Evolutionary conservation across 2,797 vertebrate species (phyloP).

Genomic region (Syngnathus acus): DNA sequence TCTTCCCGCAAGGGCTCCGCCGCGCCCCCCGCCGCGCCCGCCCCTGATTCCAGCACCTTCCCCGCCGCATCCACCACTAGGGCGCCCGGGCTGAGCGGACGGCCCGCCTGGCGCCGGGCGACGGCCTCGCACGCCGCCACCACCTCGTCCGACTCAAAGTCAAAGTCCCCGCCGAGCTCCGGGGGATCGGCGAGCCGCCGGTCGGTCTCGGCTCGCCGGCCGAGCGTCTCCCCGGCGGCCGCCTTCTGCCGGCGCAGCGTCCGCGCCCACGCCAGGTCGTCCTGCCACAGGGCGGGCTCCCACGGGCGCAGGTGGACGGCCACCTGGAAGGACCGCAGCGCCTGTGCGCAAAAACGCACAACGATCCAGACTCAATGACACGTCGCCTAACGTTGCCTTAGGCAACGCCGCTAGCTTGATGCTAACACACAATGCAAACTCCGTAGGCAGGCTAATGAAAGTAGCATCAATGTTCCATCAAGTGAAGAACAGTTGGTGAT

Average conservation of each 20-base stretch:
- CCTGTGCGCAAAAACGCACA: slow-evolving; percentile 41
- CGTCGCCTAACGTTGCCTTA: too few relatives aligned
- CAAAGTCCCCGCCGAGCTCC: slow-evolving; percentile 84
- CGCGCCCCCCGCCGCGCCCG: slow-evolving; percentile 26
- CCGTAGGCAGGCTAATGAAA: background rate
- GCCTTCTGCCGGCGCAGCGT: slow-evolving; percentile 72
- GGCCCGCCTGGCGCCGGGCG: slow-evolving; percentile 79
- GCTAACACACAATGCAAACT: background rate
- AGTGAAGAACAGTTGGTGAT: too few relatives aligned
- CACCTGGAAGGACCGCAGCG: slow-evolving; percentile 75
- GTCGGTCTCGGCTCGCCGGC: slow-evolving; percentile 53
- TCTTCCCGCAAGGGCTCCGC: slow-evolving; percentile 57
- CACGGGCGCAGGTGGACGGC: slow-evolving; percentile 84
- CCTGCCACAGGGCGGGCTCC: slow-evolving; percentile 81
- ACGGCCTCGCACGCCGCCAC: slow-evolving; percentile 88
- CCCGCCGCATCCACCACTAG: slow-evolving; percentile 73
- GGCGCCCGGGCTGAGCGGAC: slow-evolving; percentile 35
- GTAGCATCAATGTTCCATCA: background rate
- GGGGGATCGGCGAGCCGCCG: slow-evolving; percentile 58
- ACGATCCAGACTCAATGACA: background rate
- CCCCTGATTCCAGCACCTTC: slow-evolving; percentile 22
- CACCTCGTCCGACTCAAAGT: slow-evolving; percentile 94
- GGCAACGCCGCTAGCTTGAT: background rate
- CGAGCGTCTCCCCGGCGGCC: slow-evolving; percentile 56
- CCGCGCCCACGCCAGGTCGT: slow-evolving; percentile 87